Conservation (phyloP, 2,888 invertebrate species). For the Eupithecia abbreviata region DNA sequence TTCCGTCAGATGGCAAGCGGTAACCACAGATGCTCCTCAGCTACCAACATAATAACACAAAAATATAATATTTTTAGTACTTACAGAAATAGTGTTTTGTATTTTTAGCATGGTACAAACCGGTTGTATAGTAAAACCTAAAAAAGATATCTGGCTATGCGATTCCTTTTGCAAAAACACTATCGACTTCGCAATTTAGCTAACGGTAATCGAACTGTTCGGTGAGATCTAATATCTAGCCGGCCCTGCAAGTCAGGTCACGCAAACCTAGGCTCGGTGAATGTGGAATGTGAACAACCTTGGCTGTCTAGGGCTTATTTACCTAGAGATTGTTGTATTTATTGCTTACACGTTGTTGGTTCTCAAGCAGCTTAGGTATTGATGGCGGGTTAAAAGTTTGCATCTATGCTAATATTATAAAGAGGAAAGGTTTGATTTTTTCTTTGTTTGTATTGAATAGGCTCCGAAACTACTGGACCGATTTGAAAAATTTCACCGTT, state of each 20-base stretch:
- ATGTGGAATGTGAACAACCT: conserved; percentile 70
- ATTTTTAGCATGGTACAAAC: neutral
- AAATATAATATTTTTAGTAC: neutral
- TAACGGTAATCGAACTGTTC: conserved; percentile 45
- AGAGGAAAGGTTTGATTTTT: too few species aligned
- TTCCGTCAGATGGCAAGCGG: conserved; percentile 29
- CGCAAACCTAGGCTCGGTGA: conserved; percentile 60
- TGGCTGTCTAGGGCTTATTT: conserved; percentile 48
- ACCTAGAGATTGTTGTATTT: conserved; percentile 44
- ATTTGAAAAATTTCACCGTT: too few species aligned
- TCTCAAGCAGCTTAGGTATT: neutral
- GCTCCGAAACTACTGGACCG: too few species aligned
- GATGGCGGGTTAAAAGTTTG: neutral
- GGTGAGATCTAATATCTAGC: conserved; percentile 49
- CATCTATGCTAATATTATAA: too few species aligned
- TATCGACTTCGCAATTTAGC: conserved; percentile 33
- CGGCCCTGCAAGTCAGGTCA: conserved; percentile 55
- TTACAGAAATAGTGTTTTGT: neutral
- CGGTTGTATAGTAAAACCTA: neutral
- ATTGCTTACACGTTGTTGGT: conserved; percentile 24
- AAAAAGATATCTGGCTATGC: neutral
- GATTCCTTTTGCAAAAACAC: conserved; percentile 5
- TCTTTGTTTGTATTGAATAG: too few species aligned
- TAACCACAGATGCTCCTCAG: conserved; percentile 25
- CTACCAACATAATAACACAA: neutral